A percentile compares a stretch with the other conserved stretches of the same genome.
Conservation (phyloP, 2,113 vertebrate genomes). For the Aegotheles bennettii region DNA sequence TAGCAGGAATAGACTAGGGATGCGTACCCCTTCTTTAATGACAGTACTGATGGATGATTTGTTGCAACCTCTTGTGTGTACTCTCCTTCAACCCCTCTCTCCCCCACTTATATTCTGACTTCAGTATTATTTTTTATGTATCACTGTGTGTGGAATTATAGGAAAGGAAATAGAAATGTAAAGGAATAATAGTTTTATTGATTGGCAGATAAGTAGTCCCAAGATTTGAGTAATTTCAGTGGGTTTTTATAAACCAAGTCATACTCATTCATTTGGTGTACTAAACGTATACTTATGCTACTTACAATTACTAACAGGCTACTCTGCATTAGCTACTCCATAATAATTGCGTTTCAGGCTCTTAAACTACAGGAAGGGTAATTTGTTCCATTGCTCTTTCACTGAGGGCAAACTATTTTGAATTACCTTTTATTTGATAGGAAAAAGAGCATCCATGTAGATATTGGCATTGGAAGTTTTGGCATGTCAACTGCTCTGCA, state of each 20-base stretch:
- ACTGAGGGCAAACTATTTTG: background rate
- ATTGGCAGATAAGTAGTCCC: background rate
- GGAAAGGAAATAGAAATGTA: too few species aligned
- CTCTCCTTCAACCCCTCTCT: accelerated
- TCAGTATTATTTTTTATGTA: background rate
- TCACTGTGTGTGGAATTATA: background rate
- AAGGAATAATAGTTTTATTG: background rate
- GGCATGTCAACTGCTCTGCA: background rate
- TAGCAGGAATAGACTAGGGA: background rate
- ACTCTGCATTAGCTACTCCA: background rate
- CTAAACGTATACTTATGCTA: background rate
- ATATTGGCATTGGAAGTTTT: background rate
- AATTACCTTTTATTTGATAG: background rate
- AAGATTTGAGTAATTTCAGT: background rate
- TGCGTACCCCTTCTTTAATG: background rate
- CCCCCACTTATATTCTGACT: accelerated
- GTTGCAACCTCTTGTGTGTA: background rate
- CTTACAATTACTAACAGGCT: background rate
- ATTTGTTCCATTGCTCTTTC: background rate
- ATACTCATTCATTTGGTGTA: background rate
- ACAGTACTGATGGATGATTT: background rate
- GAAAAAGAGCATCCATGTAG: background rate
- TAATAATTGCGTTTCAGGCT: background rate
- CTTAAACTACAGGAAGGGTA: background rate
- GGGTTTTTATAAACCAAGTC: background rate